Percentiles rank a stretch among this genome's conserved stretches.
These are phyloP conservation scores for Sebastes reedi DNA, from an alignment of 2,797 vertebrate genomes.

Conservation along the genomic window DNA sequence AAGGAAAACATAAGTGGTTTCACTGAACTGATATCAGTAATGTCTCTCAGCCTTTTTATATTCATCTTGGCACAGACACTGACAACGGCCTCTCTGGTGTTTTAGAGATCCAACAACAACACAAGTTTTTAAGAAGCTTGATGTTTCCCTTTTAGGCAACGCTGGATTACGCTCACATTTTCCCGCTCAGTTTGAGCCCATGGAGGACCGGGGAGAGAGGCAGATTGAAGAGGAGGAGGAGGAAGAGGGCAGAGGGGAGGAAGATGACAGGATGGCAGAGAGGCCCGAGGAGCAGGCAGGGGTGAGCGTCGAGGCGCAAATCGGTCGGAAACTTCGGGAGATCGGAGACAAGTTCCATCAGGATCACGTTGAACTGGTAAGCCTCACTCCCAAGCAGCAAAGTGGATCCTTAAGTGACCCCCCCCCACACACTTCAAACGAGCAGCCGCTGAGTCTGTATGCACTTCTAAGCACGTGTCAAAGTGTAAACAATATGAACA, in stretches of 20 bases:
- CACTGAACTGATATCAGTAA: constrained; percentile 1
- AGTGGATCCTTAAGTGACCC: background rate
- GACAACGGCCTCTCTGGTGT: background rate
- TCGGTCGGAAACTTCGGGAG: constrained; percentile 84
- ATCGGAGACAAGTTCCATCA: constrained; percentile 86
- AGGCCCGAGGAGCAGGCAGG: constrained; percentile 58
- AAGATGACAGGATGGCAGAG: constrained; percentile 63
- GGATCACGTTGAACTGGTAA: constrained; percentile 84
- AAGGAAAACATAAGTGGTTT: constrained; percentile 12
- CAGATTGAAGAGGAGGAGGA: constrained; percentile 56
- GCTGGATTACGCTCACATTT: constrained; percentile 78
- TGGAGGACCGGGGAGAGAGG: constrained; percentile 74
- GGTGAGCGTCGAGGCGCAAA: constrained; percentile 78
- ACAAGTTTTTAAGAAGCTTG: constrained; percentile 31
- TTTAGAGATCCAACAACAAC: constrained; percentile 3
- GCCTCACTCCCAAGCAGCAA: constrained; percentile 13
- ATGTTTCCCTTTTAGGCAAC: constrained; percentile 70
- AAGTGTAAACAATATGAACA: background rate
- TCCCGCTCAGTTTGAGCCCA: constrained; percentile 75
- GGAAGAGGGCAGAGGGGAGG: constrained; percentile 62
- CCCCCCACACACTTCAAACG: background rate
- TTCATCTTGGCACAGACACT: background rate
- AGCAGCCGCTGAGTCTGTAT: background rate
- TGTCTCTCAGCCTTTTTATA: background rate
- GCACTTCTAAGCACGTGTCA: background rate